A percentile compares a stretch with the other conserved stretches of the same genome.
These are phyloP conservation scores for Hedychridium roseum DNA, from an alignment of 2,888 invertebrate genomes.

Conservation along the genomic window DNA sequence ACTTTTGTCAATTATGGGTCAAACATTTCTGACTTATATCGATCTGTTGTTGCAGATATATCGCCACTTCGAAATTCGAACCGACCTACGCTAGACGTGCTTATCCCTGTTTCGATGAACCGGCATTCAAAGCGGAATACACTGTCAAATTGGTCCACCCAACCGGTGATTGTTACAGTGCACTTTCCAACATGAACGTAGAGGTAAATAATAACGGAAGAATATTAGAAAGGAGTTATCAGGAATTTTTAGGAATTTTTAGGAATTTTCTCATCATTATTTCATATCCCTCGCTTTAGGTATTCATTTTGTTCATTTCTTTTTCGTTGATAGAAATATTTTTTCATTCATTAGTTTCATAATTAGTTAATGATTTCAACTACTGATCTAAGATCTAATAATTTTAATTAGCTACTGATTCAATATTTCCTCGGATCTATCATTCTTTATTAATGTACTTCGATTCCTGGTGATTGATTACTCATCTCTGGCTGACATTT, in stretches of 20 bases:
- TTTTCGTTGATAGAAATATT: slow-evolving; percentile 1
- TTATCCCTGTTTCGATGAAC: slow-evolving; percentile 96
- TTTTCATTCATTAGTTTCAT: slow-evolving; percentile 4
- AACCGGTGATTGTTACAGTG: slow-evolving; percentile 71
- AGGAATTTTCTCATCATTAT: no score
- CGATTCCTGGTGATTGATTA: no score
- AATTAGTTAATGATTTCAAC: slow-evolving; percentile 7
- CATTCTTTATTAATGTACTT: no score
- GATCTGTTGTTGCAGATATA: slow-evolving; percentile 68
- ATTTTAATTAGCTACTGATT: slow-evolving; percentile 1
- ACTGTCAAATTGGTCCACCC: slow-evolving; percentile 81
- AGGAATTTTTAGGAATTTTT: no score
- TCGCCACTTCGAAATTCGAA: slow-evolving; percentile 93
- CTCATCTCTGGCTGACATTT: no score
- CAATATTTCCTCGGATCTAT: no score
- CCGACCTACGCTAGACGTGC: slow-evolving; percentile 92
- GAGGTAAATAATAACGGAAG: slow-evolving; percentile 69
- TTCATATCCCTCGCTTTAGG: no score
- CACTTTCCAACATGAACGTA: slow-evolving; percentile 88
- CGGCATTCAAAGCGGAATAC: slow-evolving; percentile 87
- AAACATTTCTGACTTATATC: no score
- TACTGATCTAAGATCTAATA: background rate
- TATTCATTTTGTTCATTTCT: no score
- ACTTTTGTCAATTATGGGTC: no score
- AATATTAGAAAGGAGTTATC: no score